phyloP scores from a whole-genome alignment of 2,888 invertebrate species.

The Labia minor region DNA sequence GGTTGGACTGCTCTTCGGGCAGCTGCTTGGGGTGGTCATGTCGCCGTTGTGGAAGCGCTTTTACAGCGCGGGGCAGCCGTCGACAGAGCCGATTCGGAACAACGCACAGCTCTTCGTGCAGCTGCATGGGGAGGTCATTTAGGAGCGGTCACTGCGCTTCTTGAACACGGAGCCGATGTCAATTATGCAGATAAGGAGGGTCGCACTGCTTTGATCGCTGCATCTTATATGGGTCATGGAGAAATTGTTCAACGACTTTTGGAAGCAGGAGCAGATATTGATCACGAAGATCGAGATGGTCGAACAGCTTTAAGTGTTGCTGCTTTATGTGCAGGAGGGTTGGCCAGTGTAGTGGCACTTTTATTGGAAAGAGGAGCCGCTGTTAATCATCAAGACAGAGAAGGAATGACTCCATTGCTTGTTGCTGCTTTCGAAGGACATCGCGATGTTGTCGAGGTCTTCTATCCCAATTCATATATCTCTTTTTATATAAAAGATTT shows the following conservation, averaged over 20 bases:
- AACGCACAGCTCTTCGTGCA: slow-evolving; percentile 77
- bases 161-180: slow-evolving; percentile 58
- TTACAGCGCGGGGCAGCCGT: slow-evolving; percentile 70
- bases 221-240: slow-evolving; percentile 93
- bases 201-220: slow-evolving; percentile 84
- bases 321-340: slow-evolving; percentile 41
- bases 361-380: slow-evolving; percentile 72
- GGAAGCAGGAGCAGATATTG: slow-evolving; percentile 69
- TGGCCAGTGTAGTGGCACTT: slow-evolving; percentile 47
- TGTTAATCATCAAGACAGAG: slow-evolving; percentile 72
- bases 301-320: slow-evolving; percentile 81
- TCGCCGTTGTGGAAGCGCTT: slow-evolving; percentile 58
- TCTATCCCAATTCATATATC: too few species aligned
- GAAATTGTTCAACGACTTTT: slow-evolving; percentile 76
- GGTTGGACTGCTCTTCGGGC: slow-evolving; percentile 87
- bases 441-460: slow-evolving; percentile 42
- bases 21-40: slow-evolving; percentile 91
- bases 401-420: slow-evolving; percentile 75
- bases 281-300: slow-evolving; percentile 79
- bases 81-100: slow-evolving; percentile 77
- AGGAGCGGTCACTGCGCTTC: slow-evolving; percentile 62
- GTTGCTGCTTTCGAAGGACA: slow-evolving; percentile 90
- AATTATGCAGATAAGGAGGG: slow-evolving; percentile 82
- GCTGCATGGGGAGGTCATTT: slow-evolving; percentile 93
- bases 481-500: too few species aligned